These are phyloP conservation scores for Hippocampus barbouri DNA, from an alignment of 2,113 vertebrate genomes.

Conservation along the genomic window DNA sequence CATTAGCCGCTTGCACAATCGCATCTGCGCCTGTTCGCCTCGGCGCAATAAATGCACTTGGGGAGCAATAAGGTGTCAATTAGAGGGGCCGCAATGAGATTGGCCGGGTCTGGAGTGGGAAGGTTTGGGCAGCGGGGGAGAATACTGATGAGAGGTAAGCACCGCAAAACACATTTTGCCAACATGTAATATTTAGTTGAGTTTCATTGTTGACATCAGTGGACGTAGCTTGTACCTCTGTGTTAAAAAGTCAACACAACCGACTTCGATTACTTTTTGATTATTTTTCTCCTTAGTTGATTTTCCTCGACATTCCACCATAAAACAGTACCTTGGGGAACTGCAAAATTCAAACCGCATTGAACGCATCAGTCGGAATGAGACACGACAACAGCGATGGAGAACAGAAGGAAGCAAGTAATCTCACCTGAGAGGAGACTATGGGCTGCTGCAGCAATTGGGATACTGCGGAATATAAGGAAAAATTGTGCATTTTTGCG, in stretches of 20 bases:
- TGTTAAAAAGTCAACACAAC: conserved; percentile 1
- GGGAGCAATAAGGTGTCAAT: conserved; percentile 92
- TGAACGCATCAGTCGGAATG: not conserved
- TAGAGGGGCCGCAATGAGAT: conserved; percentile 75
- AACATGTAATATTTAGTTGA: conserved; percentile 11
- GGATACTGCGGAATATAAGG: not conserved
- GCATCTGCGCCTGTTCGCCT: conserved; percentile 73
- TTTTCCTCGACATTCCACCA: not conserved
- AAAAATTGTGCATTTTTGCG: not conserved
- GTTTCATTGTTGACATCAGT: conserved; percentile 8
- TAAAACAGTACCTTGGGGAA: not conserved
- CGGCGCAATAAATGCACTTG: conserved; percentile 86
- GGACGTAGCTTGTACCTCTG: not conserved
- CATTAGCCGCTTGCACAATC: conserved; percentile 86
- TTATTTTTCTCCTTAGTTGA: not conserved
- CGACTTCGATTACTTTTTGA: not conserved
- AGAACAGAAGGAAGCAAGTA: not conserved
- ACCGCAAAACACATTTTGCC: conserved; percentile 25
- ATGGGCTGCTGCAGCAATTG: not conserved
- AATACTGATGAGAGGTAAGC: conserved; percentile 69
- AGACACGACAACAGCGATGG: not conserved
- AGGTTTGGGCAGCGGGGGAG: conserved; percentile 40
- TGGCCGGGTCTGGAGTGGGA: conserved; percentile 49
- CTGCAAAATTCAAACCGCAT: not conserved
- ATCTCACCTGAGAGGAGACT: not conserved